These are phyloP conservation scores for Colletes gigas DNA, from an alignment of 1,140 invertebrate species.

Conservation along the genomic window DNA sequence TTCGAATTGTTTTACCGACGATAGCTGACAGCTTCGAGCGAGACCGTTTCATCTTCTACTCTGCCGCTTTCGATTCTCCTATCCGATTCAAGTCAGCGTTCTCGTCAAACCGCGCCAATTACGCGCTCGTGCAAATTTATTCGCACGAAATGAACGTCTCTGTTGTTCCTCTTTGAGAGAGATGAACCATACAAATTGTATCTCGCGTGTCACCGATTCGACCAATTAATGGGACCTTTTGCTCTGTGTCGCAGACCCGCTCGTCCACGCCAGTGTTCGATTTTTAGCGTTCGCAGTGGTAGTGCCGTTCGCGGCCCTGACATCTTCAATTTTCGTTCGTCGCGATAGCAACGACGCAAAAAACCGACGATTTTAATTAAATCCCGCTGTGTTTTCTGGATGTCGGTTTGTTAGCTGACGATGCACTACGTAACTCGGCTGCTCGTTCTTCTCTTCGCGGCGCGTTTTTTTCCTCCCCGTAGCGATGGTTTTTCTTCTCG, in stretches of 20 bases:
- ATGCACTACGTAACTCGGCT: slow-evolving; percentile 4
- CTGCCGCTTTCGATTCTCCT: neutral
- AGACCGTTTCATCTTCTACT: slow-evolving; percentile 7
- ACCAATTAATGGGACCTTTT: slow-evolving; percentile 40
- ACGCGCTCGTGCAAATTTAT: slow-evolving; percentile 16
- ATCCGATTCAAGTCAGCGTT: no score
- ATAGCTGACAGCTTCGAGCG: neutral
- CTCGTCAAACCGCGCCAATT: slow-evolving; percentile 27
- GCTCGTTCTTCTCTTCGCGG: slow-evolving; percentile 19
- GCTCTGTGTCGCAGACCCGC: neutral
- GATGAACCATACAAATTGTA: slow-evolving; percentile 23
- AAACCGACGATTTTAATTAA: slow-evolving; percentile 61
- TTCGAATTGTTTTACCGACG: slow-evolving; percentile 11
- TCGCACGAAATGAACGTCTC: slow-evolving; percentile 22
- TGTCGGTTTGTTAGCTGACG: slow-evolving; percentile 26
- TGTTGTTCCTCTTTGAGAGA: neutral
- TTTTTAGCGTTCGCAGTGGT: neutral
- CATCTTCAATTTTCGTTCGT: slow-evolving; percentile 57
- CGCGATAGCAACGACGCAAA: slow-evolving; percentile 51
- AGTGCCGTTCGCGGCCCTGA: neutral
- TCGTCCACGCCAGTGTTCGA: neutral
- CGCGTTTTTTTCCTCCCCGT: slow-evolving; percentile 3
- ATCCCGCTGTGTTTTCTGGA: slow-evolving; percentile 53
- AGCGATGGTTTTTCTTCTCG: neutral
- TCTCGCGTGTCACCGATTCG: slow-evolving; percentile 32